Percentiles rank a stretch among this genome's conserved stretches.
Evolutionary conservation across 2,888 invertebrate species (phyloP).

Genomic region (Drosophila ochracea): DNA sequence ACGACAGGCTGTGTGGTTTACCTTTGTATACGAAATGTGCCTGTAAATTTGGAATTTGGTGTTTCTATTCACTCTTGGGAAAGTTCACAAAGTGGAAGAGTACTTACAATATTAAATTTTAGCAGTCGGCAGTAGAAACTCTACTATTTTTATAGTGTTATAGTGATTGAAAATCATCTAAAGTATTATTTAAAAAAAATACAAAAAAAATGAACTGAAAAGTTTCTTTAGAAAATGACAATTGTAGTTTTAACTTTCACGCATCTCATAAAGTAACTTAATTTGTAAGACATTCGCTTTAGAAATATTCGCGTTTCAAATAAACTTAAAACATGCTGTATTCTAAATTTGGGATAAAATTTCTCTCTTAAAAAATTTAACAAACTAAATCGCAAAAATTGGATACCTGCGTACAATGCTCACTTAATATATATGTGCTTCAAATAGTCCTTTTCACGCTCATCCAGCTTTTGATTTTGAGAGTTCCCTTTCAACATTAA

Average conservation of each 20-base stretch:
- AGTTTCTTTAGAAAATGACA: neutral
- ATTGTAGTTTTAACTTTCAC: neutral
- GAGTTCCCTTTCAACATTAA: neutral
- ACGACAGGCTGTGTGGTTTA: neutral
- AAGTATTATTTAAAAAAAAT: neutral
- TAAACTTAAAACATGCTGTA: too few species aligned
- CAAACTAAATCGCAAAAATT: neutral
- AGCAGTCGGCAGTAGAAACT: neutral
- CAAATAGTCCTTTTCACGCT: constrained; percentile 1
- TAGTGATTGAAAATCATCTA: neutral
- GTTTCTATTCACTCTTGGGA: neutral
- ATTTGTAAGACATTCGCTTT: neutral
- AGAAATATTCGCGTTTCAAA: neutral
- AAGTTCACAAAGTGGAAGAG: neutral
- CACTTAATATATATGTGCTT: neutral
- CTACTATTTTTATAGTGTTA: neutral
- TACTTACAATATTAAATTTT: too few species aligned
- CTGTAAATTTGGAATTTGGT: neutral
- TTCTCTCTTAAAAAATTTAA: neutral
- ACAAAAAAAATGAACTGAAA: neutral
- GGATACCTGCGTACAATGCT: neutral
- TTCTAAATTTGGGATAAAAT: neutral
- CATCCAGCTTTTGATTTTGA: neutral
- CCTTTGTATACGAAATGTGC: neutral
- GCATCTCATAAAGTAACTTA: neutral